Evolutionary conservation across 2,113 vertebrate species (phyloP).

Genomic region (Alexandromys fortis): DNA sequence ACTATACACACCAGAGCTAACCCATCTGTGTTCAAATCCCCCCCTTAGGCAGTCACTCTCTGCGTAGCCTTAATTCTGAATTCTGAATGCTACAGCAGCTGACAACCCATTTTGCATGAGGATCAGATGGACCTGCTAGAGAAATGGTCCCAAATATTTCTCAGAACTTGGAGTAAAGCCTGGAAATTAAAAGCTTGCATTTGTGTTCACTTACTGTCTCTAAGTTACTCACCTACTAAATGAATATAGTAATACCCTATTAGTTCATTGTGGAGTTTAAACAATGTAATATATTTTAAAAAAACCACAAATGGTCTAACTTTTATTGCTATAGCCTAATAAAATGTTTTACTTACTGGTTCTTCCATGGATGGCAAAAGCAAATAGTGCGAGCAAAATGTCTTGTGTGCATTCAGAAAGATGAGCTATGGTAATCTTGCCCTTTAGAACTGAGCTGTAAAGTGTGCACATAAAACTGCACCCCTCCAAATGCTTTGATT

Average conservation of each 20-base stretch:
- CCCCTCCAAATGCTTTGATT: background rate
- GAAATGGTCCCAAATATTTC: background rate
- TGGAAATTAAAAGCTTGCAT: slow-evolving; percentile 6
- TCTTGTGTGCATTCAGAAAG: background rate
- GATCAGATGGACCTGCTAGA: slow-evolving; percentile 19
- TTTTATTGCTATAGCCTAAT: slow-evolving; percentile 34
- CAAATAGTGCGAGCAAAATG: background rate
- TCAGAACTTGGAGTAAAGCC: slow-evolving; percentile 46
- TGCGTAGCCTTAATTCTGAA: background rate
- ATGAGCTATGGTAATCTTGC: background rate
- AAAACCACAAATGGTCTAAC: slow-evolving; percentile 23
- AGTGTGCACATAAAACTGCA: background rate
- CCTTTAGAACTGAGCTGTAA: background rate
- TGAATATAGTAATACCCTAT: slow-evolving; percentile 5
- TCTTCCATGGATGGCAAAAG: slow-evolving; percentile 30
- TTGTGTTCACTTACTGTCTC: slow-evolving; percentile 44
- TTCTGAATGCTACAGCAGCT: background rate
- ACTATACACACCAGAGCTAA: background rate
- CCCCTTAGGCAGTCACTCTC: background rate
- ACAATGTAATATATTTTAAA: slow-evolving; percentile 8
- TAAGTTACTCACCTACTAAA: slow-evolving; percentile 43
- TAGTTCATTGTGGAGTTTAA: slow-evolving; percentile 50
- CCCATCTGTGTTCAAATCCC: background rate
- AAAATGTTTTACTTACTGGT: slow-evolving; percentile 55
- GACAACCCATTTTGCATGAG: slow-evolving; percentile 23